Evolutionary conservation across 1,140 invertebrate species (phyloP), one percentile per base, ranked within the genome.

Genomic region (Ceratina australensis): DNA sequence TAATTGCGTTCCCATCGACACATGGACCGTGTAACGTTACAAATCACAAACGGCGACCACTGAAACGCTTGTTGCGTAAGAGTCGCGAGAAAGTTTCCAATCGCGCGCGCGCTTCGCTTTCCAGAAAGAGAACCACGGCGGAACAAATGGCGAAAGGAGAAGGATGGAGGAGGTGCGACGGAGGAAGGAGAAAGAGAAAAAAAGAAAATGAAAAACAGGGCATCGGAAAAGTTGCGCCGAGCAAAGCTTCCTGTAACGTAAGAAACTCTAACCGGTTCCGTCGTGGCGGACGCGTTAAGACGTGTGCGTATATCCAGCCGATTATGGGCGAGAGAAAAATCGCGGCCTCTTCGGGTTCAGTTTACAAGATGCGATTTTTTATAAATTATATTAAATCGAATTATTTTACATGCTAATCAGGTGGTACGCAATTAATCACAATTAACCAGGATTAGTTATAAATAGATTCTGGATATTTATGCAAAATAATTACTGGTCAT

Each of bases 201-300:
- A 16, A n/a, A 18, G 12, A 28, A 54, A 33, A 28, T 18, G 15
- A 60, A 57, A 65, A 74, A 54, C 15, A 13, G 18, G 42, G 8
- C 42, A 18, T 66, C 20, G 66, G 52, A 80, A 80, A 80, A 71
- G 71, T 77, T 33, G 57, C 18, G 28, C 20, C 28, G 59, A 67
- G 66, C 20, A 68, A 80, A 77, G 71, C 79, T 80, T 80, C 73
- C 74, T 69, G 67, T 64, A 67, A 74, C 60, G 60, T 71, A 77
- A 71, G 60, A 80, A 71, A 76, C 57, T 13, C 52, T 54, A 80
- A 80, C 79, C 73, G 79, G 79, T 80, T 80, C 56, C 50, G 33
- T 7, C 16, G 59, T 33, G 72, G 33, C 56, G 50, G 22, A 57
- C 65, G 16, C 49, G 52, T 78, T 63, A 72, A 78, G 42, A 13